Base-by-base conservation (phyloP, 2,888 invertebrate species). In the Eupsilia transversa region DNA sequence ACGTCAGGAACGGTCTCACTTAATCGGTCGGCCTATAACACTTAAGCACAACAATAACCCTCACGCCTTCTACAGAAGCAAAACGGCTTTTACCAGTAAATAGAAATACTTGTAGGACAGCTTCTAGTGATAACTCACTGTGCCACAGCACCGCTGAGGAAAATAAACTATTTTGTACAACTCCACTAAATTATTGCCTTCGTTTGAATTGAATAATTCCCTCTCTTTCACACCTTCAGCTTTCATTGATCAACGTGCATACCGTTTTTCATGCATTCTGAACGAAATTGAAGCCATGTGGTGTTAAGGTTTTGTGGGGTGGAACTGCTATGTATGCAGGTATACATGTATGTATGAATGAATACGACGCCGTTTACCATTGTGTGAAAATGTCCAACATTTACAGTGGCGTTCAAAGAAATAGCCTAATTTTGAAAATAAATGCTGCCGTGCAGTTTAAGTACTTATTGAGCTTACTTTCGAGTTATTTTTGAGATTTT, bases 301-400 rank as follows among this genome's bases (percentile, higher is more conserved):
- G 71, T 82, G 82, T 85, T 83, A 86, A 81, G 83, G 84, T 75
- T 87, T 84, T 85, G 80, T 86, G 84, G 82, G 83, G 82, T 57
- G 82, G 77, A 87, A 87, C 82, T 72, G 81, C 80, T 86, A 77
- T 35, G 60, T 52, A 35, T 17, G 38, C 43, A 61, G 27, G 17
- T 59, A 30, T 30, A 57, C 41, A 30, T 57, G 38, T 71, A 49
- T 57, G 59, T 59, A 56, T 57, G 38, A 68, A 49, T 57, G 59
- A 56, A 56, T 65, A 85, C 77, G 77, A 69, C 67, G 56, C 77
- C 75, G 60, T 82, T 75, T 79, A 77, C 80, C 83, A 87, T 88
- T 90, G 89, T 91, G 79, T 82, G 81, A 81, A 75, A 80, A 83
- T 83, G 72, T 75, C 80, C 65, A 61, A 60, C 33, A 63, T 43